Percentiles rank a stretch among this genome's conserved stretches.
Conservation (phyloP, 2,888 invertebrate genomes). For the Drosophila austrosaltans region DNA sequence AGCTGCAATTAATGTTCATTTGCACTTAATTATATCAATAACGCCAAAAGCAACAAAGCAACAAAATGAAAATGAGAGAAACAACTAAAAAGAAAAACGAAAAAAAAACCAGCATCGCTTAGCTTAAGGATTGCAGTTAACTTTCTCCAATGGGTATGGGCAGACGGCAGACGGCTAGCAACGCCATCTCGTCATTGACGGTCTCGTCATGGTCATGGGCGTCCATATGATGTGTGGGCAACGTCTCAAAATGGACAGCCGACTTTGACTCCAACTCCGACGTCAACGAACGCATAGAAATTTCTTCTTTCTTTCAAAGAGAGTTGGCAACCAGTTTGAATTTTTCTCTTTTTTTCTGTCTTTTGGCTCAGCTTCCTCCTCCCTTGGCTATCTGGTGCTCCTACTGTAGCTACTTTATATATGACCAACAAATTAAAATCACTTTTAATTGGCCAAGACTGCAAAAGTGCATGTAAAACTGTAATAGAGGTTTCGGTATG, state of each 20-base stretch:
- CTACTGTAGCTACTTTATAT: neutral
- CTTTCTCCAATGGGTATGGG: conserved; percentile 67
- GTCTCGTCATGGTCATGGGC: conserved; percentile 76
- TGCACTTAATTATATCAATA: conserved; percentile 77
- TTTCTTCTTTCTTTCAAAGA: conserved; percentile 51
- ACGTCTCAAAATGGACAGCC: conserved; percentile 54
- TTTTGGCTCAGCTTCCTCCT: neutral
- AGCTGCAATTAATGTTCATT: conserved; percentile 62
- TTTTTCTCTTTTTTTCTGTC: conserved; percentile 5
- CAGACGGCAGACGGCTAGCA: conserved; percentile 48
- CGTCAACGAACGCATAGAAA: conserved; percentile 77
- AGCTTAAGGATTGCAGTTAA: conserved; percentile 62
- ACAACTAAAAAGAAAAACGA: neutral
- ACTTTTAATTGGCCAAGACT: conserved; percentile 65
- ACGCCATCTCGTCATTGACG: conserved; percentile 36
- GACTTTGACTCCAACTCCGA: conserved; percentile 35
- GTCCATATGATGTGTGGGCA: conserved; percentile 74
- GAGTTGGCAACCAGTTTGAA: conserved; percentile 63
- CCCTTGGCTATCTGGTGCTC: neutral
- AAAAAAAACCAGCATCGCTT: conserved; percentile 21
- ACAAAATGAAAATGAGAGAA: conserved; percentile 5
- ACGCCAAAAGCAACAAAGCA: conserved; percentile 29
- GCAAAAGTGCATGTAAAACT: conserved; percentile 37
- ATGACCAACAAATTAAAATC: conserved; percentile 68
- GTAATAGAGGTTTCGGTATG: conserved; percentile 38